phyloP scores from a whole-genome alignment of 1,140 invertebrate species.

The Drosophila malerkotliana region DNA sequence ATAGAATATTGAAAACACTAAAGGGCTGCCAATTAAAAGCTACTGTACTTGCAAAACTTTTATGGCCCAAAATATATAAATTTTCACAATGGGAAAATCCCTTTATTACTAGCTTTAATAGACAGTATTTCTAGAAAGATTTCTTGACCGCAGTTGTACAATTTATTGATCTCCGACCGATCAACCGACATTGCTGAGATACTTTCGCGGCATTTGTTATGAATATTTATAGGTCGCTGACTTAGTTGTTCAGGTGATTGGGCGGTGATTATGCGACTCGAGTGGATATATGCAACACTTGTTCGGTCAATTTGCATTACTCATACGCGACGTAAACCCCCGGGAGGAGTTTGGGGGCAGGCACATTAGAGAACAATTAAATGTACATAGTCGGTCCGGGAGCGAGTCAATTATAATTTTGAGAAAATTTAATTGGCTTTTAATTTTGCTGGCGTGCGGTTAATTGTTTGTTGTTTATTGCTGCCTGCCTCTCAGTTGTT shows the following conservation, averaged over 20 bases:
- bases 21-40: not conserved
- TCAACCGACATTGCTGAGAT: constrained; percentile 32
- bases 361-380: constrained; percentile 65
- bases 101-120: not conserved
- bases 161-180: constrained; percentile 21
- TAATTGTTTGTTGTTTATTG: constrained; percentile 50
- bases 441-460: constrained; percentile 57
- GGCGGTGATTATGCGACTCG: constrained; percentile 17
- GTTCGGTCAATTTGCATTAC: constrained; percentile 47
- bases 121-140: not conserved
- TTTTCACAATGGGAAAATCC: not conserved
- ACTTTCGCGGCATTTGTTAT: constrained; percentile 38
- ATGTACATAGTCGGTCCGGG: constrained; percentile 48
- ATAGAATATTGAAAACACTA: not conserved
- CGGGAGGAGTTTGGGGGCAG: not conserved
- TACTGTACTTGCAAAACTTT: not conserved
- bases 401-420: constrained; percentile 60
- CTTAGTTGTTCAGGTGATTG: constrained; percentile 37
- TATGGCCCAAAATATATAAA: not conserved
- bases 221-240: constrained; percentile 55
- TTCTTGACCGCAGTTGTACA: constrained; percentile 17
- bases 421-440: constrained; percentile 55
- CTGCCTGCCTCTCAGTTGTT: constrained; percentile 1
- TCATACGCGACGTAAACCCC: constrained; percentile 51
- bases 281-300: constrained; percentile 49